Evolutionary conservation across 2,888 invertebrate species (phyloP), one percentile per base, ranked within the genome.

Genomic region (Piscicola geometra): DNA sequence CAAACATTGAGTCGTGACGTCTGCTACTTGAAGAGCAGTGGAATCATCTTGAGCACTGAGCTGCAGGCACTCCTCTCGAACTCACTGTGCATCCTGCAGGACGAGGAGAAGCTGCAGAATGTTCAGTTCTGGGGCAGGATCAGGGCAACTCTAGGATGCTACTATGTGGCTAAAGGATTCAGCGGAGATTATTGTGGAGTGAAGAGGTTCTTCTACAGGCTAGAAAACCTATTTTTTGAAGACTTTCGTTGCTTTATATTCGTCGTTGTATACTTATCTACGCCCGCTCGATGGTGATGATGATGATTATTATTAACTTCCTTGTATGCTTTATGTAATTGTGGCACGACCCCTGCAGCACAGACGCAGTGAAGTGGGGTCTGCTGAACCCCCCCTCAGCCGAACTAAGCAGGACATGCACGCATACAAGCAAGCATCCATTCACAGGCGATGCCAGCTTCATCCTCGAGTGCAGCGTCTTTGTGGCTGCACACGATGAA

Each of bases 71-170:
- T 84, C 52, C 86, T 93, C 21, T 90, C 91, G 82, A 92, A 91
- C 83, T 92, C 93, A 0, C 86, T 94, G 2, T 88, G 91, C 0
- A 86, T 92, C 76, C 87, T 94, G 56, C 91, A 93, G 86, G 90
- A 90, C 79, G 93, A 94, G 83, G 93, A 93, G 85, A 92, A 93
- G 84, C 93, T 93, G 84, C 86, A 88, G 25, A 89, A 90, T 83
- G 89, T 92, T 74, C 93, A 90, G 82, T 92, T 93, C 82, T 93
- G 93, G 93, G 94, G 94, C 0, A 90, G 90, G 83, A 90, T 94
- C 73, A 89, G 90, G 79, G 93, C 92, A 0, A 86, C 89, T 0
- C 89, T 90, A 79, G 88, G 88, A 28, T 93, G 93, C 85, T 94
- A 94, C 84, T 92, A 90, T 82, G 89, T 94, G 78, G 91, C 92